phyloP scores from a whole-genome alignment of 64 coral and sea anemone genomes.

The Montipora foliosa region DNA sequence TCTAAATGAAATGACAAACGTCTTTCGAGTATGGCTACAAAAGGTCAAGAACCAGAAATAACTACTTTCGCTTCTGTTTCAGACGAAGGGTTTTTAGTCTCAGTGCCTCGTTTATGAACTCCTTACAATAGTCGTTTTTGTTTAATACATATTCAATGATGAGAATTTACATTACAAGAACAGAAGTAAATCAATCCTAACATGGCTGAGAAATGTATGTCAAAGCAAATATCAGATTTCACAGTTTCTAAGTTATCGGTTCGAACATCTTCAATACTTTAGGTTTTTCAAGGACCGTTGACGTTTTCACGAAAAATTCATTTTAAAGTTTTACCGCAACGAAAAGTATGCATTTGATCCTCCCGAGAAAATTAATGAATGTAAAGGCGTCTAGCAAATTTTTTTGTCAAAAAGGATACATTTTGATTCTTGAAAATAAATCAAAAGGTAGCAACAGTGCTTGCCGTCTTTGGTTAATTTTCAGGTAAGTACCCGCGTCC shows the following conservation, averaged over 20 bases:
- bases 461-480: background rate
- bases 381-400: background rate
- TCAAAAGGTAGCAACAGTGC: background rate
- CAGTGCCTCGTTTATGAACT: background rate
- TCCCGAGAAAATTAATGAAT: too few species aligned
- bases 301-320: too few species aligned
- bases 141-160: conserved; percentile 24
- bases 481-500: background rate
- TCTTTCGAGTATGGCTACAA: background rate
- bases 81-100: background rate
- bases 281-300: too few species aligned
- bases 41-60: background rate
- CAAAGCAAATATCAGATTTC: conserved; percentile 38
- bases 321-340: too few species aligned
- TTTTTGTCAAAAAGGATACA: background rate
- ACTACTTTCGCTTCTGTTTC: background rate
- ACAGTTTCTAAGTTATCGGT: background rate
- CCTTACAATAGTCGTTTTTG: background rate
- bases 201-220: conserved; percentile 19
- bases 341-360: too few species aligned
- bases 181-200: conserved; percentile 13
- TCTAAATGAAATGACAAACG: too few species aligned
- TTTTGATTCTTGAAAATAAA: background rate
- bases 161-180: conserved; percentile 30
- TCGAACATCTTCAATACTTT: conserved; percentile 13